Evolutionary conservation across 1,140 invertebrate genomes (phyloP).

Genomic region (Ganaspis sp.): DNA sequence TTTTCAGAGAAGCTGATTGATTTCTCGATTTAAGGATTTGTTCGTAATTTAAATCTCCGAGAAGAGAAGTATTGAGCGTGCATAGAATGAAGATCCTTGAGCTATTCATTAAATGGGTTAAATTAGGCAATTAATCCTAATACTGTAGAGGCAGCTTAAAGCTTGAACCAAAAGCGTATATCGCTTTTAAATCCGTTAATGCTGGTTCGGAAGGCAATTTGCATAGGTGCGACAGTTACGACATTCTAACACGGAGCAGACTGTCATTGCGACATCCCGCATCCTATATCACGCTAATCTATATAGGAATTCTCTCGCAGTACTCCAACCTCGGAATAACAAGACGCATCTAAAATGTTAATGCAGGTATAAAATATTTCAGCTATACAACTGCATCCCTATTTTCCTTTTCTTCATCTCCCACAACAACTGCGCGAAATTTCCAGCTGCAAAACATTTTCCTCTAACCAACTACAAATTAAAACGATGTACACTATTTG

Average conservation of each 20-base stretch:
- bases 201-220: conserved; percentile 66
- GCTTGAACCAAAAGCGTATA: conserved; percentile 62
- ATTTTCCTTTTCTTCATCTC: conserved; percentile 4
- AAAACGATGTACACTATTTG: not conserved
- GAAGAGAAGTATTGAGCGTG: conserved; percentile 10
- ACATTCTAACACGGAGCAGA: conserved; percentile 48
- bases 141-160: conserved; percentile 52
- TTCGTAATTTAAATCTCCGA: not conserved
- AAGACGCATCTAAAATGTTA: conserved; percentile 29
- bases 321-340: conserved; percentile 15
- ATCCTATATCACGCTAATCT: conserved; percentile 32
- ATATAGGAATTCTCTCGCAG: conserved; percentile 13
- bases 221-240: conserved; percentile 64
- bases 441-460: not conserved
- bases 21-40: not conserved
- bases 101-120: conserved; percentile 41
- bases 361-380: conserved; percentile 25
- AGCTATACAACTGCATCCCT: conserved; percentile 29
- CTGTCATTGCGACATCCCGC: conserved; percentile 48
- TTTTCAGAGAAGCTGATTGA: conserved; percentile 14
- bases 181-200: conserved; percentile 75
- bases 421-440: not conserved
- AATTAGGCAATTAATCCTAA: conserved; percentile 65
- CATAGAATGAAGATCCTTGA: conserved; percentile 16
- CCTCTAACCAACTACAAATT: not conserved